Evolutionary conservation across 2,888 invertebrate species (phyloP).

Genomic region (Endomychus coccineus): DNA sequence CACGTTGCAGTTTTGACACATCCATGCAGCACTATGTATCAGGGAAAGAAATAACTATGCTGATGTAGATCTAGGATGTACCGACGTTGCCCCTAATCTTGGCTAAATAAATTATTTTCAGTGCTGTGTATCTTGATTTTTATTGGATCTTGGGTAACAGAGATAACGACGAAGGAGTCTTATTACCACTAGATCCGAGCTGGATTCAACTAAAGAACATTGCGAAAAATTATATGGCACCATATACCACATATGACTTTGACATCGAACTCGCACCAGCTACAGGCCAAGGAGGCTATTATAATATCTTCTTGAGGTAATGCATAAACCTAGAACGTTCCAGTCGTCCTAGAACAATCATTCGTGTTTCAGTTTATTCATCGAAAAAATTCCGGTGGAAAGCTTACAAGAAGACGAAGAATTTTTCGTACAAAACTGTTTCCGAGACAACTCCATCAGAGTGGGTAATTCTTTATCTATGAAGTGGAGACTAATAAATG

Average conservation of each 20-base stretch:
- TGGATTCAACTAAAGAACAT: constrained; percentile 28
- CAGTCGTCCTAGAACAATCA: constrained; percentile 1
- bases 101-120: constrained; percentile 17
- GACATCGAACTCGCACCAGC: constrained; percentile 28
- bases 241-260: constrained; percentile 32
- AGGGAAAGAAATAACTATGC: too few species aligned
- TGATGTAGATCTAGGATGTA: too few species aligned
- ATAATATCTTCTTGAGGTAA: constrained; percentile 37
- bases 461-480: constrained; percentile 13
- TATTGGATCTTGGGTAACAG: constrained; percentile 29
- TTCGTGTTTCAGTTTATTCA: constrained; percentile 13
- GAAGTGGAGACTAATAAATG: background rate
- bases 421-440: constrained; percentile 13
- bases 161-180: background rate
- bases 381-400: constrained; percentile 11
- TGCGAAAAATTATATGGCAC: constrained; percentile 18
- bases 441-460: constrained; percentile 11
- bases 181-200: constrained; percentile 21
- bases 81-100: too few species aligned
- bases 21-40: too few species aligned
- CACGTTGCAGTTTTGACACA: too few species aligned
- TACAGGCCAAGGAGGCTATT: constrained; percentile 27
- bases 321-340: background rate
- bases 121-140: constrained; percentile 25
- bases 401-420: constrained; percentile 24